Conservation (phyloP, 2,888 invertebrate species). For the Anoncus sp. region DNA sequence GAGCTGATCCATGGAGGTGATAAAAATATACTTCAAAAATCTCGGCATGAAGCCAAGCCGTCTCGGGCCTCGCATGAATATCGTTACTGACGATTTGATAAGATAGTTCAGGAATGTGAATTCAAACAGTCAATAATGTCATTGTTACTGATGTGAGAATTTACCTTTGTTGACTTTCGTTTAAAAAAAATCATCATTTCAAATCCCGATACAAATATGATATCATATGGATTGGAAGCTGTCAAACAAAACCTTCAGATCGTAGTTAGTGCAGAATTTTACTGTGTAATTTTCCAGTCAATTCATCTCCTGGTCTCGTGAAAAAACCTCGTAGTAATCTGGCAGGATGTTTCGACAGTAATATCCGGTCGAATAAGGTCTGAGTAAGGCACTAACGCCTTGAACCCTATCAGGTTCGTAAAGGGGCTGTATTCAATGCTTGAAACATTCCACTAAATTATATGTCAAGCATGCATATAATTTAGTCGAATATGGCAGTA, state of each 20-base stretch:
- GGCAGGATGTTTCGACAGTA: background rate
- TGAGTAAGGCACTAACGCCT: background rate
- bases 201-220: background rate
- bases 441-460: background rate
- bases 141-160: conserved; percentile 9
- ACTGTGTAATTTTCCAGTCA: background rate
- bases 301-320: background rate
- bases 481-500: too few species aligned
- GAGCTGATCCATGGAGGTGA: conserved; percentile 67
- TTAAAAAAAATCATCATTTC: background rate
- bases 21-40: conserved; percentile 80
- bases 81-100: conserved; percentile 70
- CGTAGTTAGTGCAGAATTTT: background rate
- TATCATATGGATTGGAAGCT: background rate
- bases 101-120: conserved; percentile 71
- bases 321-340: background rate
- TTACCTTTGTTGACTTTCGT: background rate
- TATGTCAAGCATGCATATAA: background rate
- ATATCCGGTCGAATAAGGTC: background rate
- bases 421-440: conserved; percentile 3
- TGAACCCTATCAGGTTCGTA: background rate
- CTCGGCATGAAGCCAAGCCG: conserved; percentile 78
- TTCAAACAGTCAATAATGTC: conserved; percentile 39
- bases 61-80: conserved; percentile 70
- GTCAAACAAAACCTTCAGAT: background rate